Base-by-base conservation (phyloP, 2,888 invertebrate genomes). In the Stenchaetothrips biformis region DNA sequence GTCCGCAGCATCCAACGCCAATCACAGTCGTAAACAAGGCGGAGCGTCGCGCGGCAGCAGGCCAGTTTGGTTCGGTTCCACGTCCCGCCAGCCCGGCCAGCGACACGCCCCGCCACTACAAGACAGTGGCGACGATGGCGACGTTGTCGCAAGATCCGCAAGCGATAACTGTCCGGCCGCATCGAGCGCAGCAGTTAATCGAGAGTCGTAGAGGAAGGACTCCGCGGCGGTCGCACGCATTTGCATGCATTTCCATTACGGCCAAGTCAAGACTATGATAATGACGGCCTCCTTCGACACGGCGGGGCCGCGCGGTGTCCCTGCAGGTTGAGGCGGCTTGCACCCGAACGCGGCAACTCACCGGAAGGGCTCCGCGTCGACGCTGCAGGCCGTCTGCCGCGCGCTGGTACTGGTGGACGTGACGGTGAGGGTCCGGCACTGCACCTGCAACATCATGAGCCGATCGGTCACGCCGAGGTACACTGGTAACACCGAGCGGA, bases 341-440 rank as follows among this genome's bases (percentile, higher is more conserved):
- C 59, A 13, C 4, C 59, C 13, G 13, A 59, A 6, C 59, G 59
- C 59, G 59, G 59, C 8, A 8, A 74, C 67, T 74, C 25, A 74
- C 67, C 67, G 67, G 67, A 74, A 74, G 67, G 67, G 67, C 25
- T 74, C 67, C 67, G 67, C 11, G 67, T 74, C 67, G 67, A 74
- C 67, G 67, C 67, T 74, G 67, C 67, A 74, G 67, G 67, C 67
- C 67, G 67, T 74, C 67, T 74, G 67, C 67, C 67, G n/a, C 21
- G 67, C 67, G 67, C 67, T 74, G 67, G 67, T 74, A 25, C 67
- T 74, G 67, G 67, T 74, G 67, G 67, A 74, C 21, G 67, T 74
- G 67, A 74, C 67, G 67, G 67, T 74, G 25, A 74, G 67, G 8
- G 67, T 11, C 67, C 67, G 67, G 67, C 67, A 7, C 67, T 74